Base-by-base conservation (phyloP, 2,113 vertebrate genomes). In the Malurus melanocephalus region DNA sequence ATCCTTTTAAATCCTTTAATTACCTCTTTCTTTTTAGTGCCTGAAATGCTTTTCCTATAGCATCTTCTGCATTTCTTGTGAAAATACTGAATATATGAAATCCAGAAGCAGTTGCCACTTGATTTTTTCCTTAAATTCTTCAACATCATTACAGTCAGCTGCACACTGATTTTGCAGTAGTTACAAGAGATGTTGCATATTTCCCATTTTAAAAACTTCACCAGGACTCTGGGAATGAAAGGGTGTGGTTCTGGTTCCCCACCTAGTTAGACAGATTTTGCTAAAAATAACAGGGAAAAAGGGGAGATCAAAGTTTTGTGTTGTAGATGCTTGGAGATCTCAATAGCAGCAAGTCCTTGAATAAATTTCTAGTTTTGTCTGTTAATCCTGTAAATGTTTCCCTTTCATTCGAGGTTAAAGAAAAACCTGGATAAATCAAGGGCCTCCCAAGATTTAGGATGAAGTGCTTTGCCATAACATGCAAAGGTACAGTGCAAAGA, bases 1-100 rank as follows among this genome's bases (percentile, higher is more conserved):
- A 52, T 59, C 59, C 27, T 76, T 92, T 79, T 8, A 93, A 92
- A 87, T 88, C 15, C 55, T 93, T 79, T 79, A 84, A 92, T 90
- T 81, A 38, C 21, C 28, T 91, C 49, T 84, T 83, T 46, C 28
- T 94, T 88, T 87, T 53, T 61, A 43, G 45, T 53, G 35, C 16
- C 45, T 80, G 53, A 68, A 88, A 38, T 68, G 46, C 8, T 84
- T 75, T 80, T 86, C 38, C 49, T 72, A 13, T 46, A 21, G 20
- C 26, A 53, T 64, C 49, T 75, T 88, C 69, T 84, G 9, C n/a
- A 68, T 75, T 90, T 49, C 23, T 38, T 19, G 33, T 65, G 33
- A 81, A 93, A 93, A 94, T 65, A 90, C 24, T 57, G 69, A 78
- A 75, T 68, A 65, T 17, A 38, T 53, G 67, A 84, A 68, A 81